Evolutionary conservation across 2,113 vertebrate genomes (phyloP).

Genomic region (Pongo pygmaeus): DNA sequence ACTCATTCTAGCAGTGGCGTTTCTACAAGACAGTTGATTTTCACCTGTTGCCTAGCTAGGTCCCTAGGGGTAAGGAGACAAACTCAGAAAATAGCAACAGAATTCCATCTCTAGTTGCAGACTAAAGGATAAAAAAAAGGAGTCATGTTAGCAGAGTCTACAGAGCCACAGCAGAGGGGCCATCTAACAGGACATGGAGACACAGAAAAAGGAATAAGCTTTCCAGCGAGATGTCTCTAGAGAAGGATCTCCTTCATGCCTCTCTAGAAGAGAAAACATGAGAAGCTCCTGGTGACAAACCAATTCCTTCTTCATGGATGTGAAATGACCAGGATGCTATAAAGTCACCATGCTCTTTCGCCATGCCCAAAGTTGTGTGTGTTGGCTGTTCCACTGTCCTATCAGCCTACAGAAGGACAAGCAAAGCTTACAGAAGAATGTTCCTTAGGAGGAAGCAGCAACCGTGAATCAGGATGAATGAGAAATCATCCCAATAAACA

Average conservation of each 20-base stretch:
- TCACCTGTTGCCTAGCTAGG: background rate
- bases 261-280: background rate
- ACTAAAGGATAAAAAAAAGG: background rate
- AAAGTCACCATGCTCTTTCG: background rate
- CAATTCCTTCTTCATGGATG: background rate
- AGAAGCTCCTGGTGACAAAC: background rate
- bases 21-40: background rate
- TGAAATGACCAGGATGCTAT: background rate
- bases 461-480: background rate
- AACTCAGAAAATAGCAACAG: background rate
- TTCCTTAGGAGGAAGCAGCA: background rate
- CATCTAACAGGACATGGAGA: background rate
- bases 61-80: background rate
- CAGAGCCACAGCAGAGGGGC: background rate
- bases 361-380: background rate
- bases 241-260: background rate
- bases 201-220: background rate
- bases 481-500: background rate
- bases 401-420: background rate
- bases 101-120: background rate
- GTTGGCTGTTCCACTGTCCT: background rate
- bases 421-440: background rate
- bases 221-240: background rate
- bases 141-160: background rate
- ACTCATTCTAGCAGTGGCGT: background rate